Conservation (phyloP, 2,113 vertebrate genomes). For the Sylvia atricapilla region DNA sequence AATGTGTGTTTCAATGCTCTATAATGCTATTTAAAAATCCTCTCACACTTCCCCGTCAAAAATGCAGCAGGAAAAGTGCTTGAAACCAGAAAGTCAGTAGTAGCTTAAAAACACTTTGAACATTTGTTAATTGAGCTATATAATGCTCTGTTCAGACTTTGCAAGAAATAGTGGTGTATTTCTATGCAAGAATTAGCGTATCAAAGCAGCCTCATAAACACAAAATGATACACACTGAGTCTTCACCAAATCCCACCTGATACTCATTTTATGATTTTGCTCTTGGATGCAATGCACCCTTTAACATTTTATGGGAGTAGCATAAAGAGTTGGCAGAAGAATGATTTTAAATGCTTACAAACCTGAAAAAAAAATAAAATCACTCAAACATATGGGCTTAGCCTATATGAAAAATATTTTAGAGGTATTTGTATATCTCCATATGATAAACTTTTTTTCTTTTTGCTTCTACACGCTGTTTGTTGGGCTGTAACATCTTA, state of each 20-base stretch:
- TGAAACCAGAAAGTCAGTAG: slow-evolving; percentile 12
- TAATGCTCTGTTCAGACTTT: not conserved
- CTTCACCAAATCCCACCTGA: slow-evolving; percentile 73
- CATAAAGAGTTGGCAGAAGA: slow-evolving; percentile 69
- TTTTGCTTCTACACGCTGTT: slow-evolving; percentile 19
- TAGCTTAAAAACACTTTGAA: slow-evolving; percentile 11
- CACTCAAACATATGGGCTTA: slow-evolving; percentile 67
- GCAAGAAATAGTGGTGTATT: not conserved
- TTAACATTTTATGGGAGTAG: slow-evolving; percentile 63
- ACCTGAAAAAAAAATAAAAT: slow-evolving; percentile 66
- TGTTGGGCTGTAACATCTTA: slow-evolving; percentile 55
- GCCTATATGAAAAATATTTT: slow-evolving; percentile 67
- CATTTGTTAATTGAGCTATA: slow-evolving; percentile 26
- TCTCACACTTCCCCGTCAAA: slow-evolving; percentile 10
- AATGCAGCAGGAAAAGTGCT: slow-evolving; percentile 17
- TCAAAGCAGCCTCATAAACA: slow-evolving; percentile 72
- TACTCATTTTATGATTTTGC: slow-evolving; percentile 74
- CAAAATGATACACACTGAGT: slow-evolving; percentile 66
- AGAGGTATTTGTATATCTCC: slow-evolving; percentile 53
- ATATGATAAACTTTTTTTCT: not conserved
- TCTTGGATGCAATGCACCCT: slow-evolving; percentile 69
- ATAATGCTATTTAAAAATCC: not conserved
- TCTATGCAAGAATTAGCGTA: slow-evolving; percentile 51
- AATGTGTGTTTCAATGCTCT: not conserved
- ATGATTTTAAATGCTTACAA: slow-evolving; percentile 70